These are phyloP conservation scores for Pristiophorus japonicus DNA, from an alignment of 2,113 vertebrate species.

Conservation along the genomic window DNA sequence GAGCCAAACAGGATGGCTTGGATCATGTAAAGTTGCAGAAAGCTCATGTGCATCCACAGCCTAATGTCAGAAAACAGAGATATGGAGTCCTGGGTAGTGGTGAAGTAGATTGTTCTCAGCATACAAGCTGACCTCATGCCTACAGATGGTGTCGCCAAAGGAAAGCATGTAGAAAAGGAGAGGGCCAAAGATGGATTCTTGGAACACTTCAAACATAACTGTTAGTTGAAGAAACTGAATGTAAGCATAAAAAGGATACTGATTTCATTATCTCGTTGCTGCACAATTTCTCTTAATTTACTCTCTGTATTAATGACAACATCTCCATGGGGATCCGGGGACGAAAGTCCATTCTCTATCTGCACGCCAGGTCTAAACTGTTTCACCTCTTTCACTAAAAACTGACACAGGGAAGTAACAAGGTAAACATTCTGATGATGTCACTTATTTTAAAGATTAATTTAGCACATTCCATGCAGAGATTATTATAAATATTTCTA, in stretches of 20 bases:
- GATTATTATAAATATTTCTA: neutral
- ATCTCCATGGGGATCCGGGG: constrained; percentile 40
- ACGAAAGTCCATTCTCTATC: constrained; percentile 22
- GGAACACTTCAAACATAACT: neutral
- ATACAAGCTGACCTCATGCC: no score
- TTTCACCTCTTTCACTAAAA: constrained; percentile 52
- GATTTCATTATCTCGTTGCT: constrained; percentile 85
- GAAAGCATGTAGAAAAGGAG: neutral
- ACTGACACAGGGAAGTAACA: constrained; percentile 50
- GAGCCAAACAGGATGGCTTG: neutral
- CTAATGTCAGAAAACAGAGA: neutral
- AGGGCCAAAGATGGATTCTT: neutral
- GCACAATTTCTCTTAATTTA: constrained; percentile 64
- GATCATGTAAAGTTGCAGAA: neutral
- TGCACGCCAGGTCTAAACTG: constrained; percentile 33
- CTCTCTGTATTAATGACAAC: constrained; percentile 48
- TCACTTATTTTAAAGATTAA: neutral
- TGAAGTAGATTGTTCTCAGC: no score
- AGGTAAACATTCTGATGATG: neutral
- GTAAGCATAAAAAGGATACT: constrained; percentile 75
- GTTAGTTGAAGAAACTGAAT: neutral
- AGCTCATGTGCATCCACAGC: no score
- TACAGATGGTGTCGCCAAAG: neutral
- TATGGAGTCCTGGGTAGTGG: neutral
- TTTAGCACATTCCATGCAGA: neutral